Evolutionary conservation across 2,797 vertebrate species (phyloP), one percentile per base, ranked within the genome.

Genomic region (Emys orbicularis): DNA sequence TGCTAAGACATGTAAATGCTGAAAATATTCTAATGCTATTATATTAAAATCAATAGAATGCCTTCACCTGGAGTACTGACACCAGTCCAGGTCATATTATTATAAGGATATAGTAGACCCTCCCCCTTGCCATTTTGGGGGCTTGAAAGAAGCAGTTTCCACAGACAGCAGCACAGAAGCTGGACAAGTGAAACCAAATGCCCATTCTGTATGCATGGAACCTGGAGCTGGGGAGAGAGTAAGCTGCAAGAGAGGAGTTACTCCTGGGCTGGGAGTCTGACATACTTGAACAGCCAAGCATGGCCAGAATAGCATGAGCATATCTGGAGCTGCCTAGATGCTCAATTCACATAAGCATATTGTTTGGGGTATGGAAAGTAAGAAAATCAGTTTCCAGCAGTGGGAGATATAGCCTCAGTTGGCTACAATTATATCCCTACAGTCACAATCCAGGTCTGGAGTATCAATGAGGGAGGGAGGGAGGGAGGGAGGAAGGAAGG

Each of bases 361-460:
- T 85, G 37, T 77, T 81, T 37, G 3, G 91, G 19, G 19, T 23
- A 21, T 72, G n/a, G n/a, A 72, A 23, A 23, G n/a, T 23, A 72
- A 72, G 37, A 72, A 72, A 72, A 68, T 12, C 52, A 81, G 34
- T 31, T 93, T 93, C 86, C 65, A 79, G 37, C 34, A 90, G 34
- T 59, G 81, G 31, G 10, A 86, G 84, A 86, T 4, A 81, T 81
- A 44, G 52, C 37, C 57, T 68, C 9, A 34, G 34, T 84, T 84
- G 37, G 72, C 4, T 57, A 54, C 31, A 90, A 23, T 53, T 25
- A 19, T 84, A 13, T 44, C 6, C 41, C 82, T 11, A 37, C 65
- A 68, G n/a, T 68, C 59, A 8, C 49, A 80, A 29, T 44, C 25
- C 82, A 89, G 50, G 90, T 86, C 61, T 86, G 76, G 4, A 56